Conservation (phyloP, 2,888 invertebrate species). For the Tenthredo mesomela region DNA sequence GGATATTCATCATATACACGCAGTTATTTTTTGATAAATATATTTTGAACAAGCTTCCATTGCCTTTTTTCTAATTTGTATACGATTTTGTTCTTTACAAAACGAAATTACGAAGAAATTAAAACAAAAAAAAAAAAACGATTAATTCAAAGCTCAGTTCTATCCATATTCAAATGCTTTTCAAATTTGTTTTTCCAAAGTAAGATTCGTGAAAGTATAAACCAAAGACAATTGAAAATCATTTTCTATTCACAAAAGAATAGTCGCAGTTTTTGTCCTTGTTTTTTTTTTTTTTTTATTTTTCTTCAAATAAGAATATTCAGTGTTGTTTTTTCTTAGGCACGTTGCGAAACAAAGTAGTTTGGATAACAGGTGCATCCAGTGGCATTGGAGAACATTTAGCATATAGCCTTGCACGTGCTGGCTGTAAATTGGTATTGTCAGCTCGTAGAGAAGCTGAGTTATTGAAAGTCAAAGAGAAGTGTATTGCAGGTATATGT, state of each 20-base stretch:
- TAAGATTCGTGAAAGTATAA: too few species aligned
- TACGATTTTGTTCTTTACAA: background rate
- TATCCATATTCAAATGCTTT: background rate
- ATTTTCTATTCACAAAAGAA: too few species aligned
- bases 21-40: too few species aligned
- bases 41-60: background rate
- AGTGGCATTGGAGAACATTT: conserved; percentile 90
- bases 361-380: conserved; percentile 92
- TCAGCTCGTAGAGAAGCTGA: conserved; percentile 84
- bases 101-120: background rate
- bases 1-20: background rate
- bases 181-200: background rate
- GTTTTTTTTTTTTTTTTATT: too few species aligned
- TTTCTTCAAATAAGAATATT: conserved; percentile 19
- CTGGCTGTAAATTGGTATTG: conserved; percentile 84
- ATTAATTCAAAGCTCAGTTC: background rate
- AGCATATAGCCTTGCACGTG: conserved; percentile 84
- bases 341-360: conserved; percentile 83
- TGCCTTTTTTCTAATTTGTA: background rate
- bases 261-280: too few species aligned
- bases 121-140: background rate
- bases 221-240: too few species aligned
- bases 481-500: conserved; percentile 79
- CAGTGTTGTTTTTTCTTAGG: conserved; percentile 72
- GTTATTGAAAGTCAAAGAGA: conserved; percentile 83